Base-by-base conservation (phyloP, 64 coral and sea anemone genomes). In the Montipora foliosa region DNA sequence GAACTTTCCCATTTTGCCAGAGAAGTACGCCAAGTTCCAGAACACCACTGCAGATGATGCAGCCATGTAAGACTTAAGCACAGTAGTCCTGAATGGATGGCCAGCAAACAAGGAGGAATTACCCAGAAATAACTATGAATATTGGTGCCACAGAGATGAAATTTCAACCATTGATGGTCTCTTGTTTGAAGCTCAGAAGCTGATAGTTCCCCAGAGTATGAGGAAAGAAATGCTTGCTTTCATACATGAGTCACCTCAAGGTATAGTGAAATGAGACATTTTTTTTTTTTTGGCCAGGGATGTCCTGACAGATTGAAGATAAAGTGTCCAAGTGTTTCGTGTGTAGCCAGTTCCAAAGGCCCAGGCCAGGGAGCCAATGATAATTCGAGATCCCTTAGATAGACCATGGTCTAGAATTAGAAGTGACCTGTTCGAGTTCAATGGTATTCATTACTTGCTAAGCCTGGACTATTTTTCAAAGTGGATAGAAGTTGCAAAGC, bases 1-100 rank as follows among this genome's bases (percentile, higher is more conserved):
- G 29, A 84, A 98, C 6, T 47, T 98, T 50, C 96, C 89, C 44
- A 89, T 94, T 22, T 97, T 92, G 84, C 81, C 69, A 11, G 72
- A 93, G 13, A 96, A 88, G 82, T 97, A 88, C 20, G 21, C 45
- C 44, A 83, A 97, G 80, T 91, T 91, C 14, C 88, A 97, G 47
- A 46, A 97, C 80, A 92, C 95, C 20, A 91, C 83, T 70, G 53
- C 53, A 57, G 53, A 6, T 57, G 53, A 57, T 57, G 6, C 53
- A 57, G 53, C 11, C 11, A 57, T 57, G 53, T 4, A 6, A 57
- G 53, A 6, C 53, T 57, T 57, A 57, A 57, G 6, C 53, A 8
- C 53, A 57, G 11, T 57, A 57, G 11, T 57, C 53, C 53, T 8
- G 53, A 6, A 57, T 57, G 53, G 5, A 6, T 57, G 0, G 53